Evolutionary conservation across 2,888 invertebrate genomes (phyloP).

Genomic region (Heliconius sara): DNA sequence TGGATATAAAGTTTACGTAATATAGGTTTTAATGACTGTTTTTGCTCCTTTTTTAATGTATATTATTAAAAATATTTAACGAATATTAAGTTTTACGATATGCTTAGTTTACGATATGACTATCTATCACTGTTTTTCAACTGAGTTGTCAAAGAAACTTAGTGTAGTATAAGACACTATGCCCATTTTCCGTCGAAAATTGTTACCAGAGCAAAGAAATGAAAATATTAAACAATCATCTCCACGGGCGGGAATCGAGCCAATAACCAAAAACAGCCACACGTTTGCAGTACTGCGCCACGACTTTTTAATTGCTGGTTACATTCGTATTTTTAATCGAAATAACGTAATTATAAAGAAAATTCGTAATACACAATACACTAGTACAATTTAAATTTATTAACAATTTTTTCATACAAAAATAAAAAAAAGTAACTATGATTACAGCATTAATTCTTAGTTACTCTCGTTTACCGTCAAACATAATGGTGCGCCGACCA

Average conservation of each 20-base stretch:
- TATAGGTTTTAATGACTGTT: neutral
- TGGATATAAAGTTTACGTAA: neutral
- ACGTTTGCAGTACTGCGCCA: too few relatives aligned
- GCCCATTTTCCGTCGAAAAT: too few relatives aligned
- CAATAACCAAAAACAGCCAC: too few relatives aligned
- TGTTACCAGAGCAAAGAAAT: too few relatives aligned
- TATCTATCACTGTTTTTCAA: too few relatives aligned
- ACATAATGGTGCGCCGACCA: slow-evolving; percentile 7
- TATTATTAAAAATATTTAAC: neutral
- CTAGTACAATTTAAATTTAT: neutral
- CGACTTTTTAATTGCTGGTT: neutral
- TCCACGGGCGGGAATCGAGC: too few relatives aligned
- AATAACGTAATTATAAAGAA: neutral
- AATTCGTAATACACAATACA: neutral
- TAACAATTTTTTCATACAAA: neutral
- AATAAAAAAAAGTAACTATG: too few relatives aligned
- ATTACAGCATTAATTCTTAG: slow-evolving; percentile 16
- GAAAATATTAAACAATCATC: too few relatives aligned
- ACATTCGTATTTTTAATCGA: neutral
- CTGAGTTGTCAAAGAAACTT: too few relatives aligned
- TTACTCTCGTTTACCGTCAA: neutral
- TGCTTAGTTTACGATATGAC: too few relatives aligned
- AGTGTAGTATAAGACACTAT: too few relatives aligned
- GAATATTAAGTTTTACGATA: too few relatives aligned
- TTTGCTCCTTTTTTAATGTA: neutral